phyloP scores from a whole-genome alignment of 2,888 invertebrate genomes.

The Crossocerus cetratus region DNA sequence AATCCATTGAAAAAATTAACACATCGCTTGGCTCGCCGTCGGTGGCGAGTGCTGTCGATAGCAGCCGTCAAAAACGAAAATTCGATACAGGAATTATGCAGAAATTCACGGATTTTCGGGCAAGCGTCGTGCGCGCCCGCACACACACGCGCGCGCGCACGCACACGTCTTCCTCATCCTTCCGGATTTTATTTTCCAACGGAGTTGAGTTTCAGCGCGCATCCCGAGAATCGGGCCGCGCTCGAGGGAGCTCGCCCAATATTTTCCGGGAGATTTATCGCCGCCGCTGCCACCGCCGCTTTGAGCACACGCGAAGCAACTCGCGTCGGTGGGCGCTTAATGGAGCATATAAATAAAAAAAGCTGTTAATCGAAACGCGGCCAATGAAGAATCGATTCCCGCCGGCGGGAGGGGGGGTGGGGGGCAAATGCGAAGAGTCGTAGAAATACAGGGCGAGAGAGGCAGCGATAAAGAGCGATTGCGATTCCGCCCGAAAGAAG shows the following conservation, averaged over 20 bases:
- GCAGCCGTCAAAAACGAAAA: not conserved
- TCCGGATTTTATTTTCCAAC: too few species aligned
- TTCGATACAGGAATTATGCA: conserved; percentile 22
- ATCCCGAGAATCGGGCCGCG: conserved; percentile 18
- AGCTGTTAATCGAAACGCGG: conserved; percentile 25
- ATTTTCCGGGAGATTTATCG: conserved; percentile 38
- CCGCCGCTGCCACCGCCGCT: not conserved
- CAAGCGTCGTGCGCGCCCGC: not conserved
- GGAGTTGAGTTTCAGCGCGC: not conserved
- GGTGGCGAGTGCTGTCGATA: conserved; percentile 23
- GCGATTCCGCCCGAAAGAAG: not conserved
- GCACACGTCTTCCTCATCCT: conserved; percentile 23
- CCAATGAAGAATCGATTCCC: conserved; percentile 28
- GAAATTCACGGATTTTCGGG: conserved; percentile 33
- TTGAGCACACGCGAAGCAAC: conserved; percentile 15
- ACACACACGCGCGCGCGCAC: conserved; percentile 15
- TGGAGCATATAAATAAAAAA: conserved; percentile 27
- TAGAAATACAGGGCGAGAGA: not conserved
- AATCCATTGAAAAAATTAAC: not conserved
- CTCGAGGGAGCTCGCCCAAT: conserved; percentile 42
- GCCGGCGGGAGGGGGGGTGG: not conserved
- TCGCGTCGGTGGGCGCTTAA: conserved; percentile 24
- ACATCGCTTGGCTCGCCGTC: not conserved
- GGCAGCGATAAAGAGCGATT: not conserved
- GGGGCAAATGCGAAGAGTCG: not conserved